Evolutionary conservation across 1,140 invertebrate species (phyloP), one percentile per base, ranked within the genome.

Genomic region (Drosophila burlai): DNA sequence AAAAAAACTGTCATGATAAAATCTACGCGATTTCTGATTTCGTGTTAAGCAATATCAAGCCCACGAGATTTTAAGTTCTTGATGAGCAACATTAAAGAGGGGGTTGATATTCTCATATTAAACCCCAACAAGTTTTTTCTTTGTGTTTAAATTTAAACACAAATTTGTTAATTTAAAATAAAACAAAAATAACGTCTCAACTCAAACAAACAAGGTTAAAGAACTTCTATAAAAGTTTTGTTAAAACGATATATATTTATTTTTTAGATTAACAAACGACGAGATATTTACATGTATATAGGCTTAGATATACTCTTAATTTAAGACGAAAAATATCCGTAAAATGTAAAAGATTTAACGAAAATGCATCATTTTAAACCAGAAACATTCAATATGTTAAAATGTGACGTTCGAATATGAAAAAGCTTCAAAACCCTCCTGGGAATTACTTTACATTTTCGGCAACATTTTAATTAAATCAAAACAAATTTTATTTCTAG

Each of bases 401-500:
- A 38, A 24, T 38, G 15, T 1, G 21, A 55, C 18, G 34, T 16
- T 55, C 34, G 24, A 55, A 55, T 16, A 24, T 38, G 2, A 6
- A 6, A 38, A 24, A 21, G 18, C 31, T 54, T 36, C 36, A 54
- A 36, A 38, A 38, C 36, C 26, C 16, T 24, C 8, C 18, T 24
- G 36, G 21, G 8, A 29, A 16, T 26, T 26, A 45, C 4, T 45
- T 2, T 11, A 36, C 36, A 42, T 18, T 0, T 49, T 29, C n/a
- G 3, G 42, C 42, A n/a, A 43, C 8, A 43, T 7, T 29, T 36
- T 54, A 10, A 29, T 29, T 26, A 5, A 0, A 15, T 38, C 0
- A 38, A 26, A 16, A 40, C 8, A 55, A 55, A 6, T 40, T 24
- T 26, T 43, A 15, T 65, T 58, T 43, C 38, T 43, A 55, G 62